Evolutionary conservation across 2,113 vertebrate species (phyloP).

Genomic region (Grammomys surdaster): DNA sequence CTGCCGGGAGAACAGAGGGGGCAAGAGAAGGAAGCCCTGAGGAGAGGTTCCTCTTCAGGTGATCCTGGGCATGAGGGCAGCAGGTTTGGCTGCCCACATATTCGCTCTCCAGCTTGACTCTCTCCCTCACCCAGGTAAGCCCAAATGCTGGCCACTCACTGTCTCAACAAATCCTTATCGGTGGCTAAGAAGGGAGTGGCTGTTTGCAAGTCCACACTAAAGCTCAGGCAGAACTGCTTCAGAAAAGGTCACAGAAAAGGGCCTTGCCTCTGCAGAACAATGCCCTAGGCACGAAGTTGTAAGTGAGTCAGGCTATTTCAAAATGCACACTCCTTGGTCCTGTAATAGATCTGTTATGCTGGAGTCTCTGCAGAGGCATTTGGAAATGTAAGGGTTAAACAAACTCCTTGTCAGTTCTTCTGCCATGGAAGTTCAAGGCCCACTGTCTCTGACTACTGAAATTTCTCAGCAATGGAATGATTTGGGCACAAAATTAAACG

Average conservation of each 20-base stretch:
- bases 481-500: neutral
- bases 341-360: neutral
- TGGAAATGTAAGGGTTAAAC: neutral
- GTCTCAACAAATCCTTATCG: neutral
- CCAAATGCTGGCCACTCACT: neutral
- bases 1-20: conserved; percentile 83
- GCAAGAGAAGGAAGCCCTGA: neutral
- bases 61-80: neutral
- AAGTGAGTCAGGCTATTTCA: neutral
- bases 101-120: neutral
- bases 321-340: neutral
- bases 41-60: neutral
- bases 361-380: neutral
- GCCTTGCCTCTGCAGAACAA: neutral
- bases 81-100: neutral
- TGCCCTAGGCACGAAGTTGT: neutral
- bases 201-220: neutral
- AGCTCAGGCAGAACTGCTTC: neutral
- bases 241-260: neutral
- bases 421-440: neutral
- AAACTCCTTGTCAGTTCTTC: neutral
- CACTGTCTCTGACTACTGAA: neutral
- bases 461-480: neutral
- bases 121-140: neutral
- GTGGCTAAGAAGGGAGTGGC: neutral